phyloP scores from a whole-genome alignment of 2,888 invertebrate genomes.

The Megalurothrips usitatus region DNA sequence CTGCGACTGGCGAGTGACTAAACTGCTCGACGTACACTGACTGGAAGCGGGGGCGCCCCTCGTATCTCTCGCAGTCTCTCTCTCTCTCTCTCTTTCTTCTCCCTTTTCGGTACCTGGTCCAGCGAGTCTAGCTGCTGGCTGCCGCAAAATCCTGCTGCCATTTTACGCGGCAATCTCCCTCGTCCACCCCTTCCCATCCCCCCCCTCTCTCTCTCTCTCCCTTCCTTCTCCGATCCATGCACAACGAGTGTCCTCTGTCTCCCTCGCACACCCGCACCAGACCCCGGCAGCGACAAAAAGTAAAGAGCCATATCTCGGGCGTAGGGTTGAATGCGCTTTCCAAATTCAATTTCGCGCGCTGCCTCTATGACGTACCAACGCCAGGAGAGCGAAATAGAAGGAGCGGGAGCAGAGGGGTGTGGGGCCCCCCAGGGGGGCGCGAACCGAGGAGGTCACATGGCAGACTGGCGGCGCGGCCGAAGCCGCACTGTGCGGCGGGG shows the following conservation, averaged over 20 bases:
- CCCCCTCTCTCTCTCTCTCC: conserved; percentile 32
- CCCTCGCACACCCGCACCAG: not conserved
- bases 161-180: too few species aligned
- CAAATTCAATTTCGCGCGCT: conserved; percentile 1
- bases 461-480: too few species aligned
- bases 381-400: not conserved
- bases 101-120: too few species aligned
- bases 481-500: not conserved
- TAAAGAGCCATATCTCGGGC: not conserved
- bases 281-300: not conserved
- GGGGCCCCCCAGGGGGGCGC: not conserved
- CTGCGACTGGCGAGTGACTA: too few species aligned
- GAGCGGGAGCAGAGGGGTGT: not conserved
- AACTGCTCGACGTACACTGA: too few species aligned
- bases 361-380: not conserved
- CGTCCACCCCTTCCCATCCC: not conserved
- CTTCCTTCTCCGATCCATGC: not conserved
- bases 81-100: too few species aligned
- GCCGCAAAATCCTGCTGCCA: too few species aligned
- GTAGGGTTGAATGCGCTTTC: conserved; percentile 4
- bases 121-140: too few species aligned
- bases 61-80: too few species aligned
- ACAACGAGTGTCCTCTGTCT: not conserved
- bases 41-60: too few species aligned
- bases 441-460: not conserved